Conservation (phyloP, 2,797 vertebrate genomes). For the Salmo trutta region DNA sequence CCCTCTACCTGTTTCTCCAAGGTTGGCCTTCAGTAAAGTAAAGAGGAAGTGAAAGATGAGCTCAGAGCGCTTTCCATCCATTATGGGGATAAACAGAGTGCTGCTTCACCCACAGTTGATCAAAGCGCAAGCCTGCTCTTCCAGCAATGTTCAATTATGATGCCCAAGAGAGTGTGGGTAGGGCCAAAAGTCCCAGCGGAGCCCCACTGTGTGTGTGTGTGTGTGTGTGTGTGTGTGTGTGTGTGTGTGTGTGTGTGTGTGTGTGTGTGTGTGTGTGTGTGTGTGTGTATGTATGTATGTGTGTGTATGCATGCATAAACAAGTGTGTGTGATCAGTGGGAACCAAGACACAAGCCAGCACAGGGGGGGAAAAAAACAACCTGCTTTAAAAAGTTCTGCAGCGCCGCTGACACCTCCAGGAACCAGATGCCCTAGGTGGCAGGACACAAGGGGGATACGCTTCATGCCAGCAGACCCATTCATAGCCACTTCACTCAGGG, state of each 20-base stretch:
- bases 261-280: no score
- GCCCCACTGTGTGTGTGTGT: neutral
- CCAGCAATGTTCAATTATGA: neutral
- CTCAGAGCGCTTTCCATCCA: neutral
- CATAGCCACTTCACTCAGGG: neutral
- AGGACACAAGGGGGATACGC: neutral
- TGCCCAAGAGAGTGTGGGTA: neutral
- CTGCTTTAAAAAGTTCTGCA: neutral
- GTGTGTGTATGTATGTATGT: no score
- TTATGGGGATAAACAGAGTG: neutral
- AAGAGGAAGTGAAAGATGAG: neutral
- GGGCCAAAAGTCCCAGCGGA: neutral
- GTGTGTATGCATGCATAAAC: neutral
- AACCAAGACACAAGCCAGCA: slow-evolving; percentile 22
- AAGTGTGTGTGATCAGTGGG: slow-evolving; percentile 6
- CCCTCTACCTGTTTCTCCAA: neutral
- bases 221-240: neutral
- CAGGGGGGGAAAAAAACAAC: neutral
- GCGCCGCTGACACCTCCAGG: neutral
- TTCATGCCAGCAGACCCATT: neutral
- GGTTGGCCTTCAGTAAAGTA: neutral
- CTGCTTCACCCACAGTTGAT: neutral
- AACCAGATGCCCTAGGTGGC: neutral
- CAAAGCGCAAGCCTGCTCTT: neutral
- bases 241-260: neutral